Percentiles rank a stretch among this genome's conserved stretches.
phyloP scores from a whole-genome alignment of 2,888 invertebrate species.

The Pyrgus malvae region DNA sequence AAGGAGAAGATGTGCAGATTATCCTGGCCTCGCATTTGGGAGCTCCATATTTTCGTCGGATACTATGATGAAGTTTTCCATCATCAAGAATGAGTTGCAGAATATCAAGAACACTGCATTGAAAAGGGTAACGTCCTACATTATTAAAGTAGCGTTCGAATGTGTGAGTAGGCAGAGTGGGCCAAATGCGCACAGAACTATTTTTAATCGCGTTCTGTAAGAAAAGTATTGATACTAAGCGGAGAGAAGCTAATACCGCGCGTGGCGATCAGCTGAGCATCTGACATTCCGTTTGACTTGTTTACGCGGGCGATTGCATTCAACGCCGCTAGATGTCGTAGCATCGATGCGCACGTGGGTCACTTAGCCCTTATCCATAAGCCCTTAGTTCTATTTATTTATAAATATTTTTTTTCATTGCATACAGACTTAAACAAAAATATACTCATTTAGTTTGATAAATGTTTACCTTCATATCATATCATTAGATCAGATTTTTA shows the following conservation, averaged over 20 bases:
- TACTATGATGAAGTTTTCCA: slow-evolving; percentile 98
- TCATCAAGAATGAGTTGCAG: slow-evolving; percentile 98
- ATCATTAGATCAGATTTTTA: too few species aligned
- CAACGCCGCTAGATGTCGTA: slow-evolving; percentile 67
- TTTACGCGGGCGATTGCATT: slow-evolving; percentile 62
- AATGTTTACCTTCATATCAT: too few species aligned
- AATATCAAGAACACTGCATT: slow-evolving; percentile 98
- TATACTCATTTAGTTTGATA: background rate
- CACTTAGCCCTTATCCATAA: slow-evolving; percentile 25
- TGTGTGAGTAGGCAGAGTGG: slow-evolving; percentile 62
- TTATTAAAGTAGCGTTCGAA: slow-evolving; percentile 65
- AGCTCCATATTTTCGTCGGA: slow-evolving; percentile 97
- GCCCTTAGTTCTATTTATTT: background rate
- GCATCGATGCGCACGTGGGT: slow-evolving; percentile 34
- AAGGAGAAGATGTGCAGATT: slow-evolving; percentile 92
- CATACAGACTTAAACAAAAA: too few species aligned
- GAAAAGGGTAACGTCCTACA: slow-evolving; percentile 91
- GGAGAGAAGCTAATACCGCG: slow-evolving; percentile 52
- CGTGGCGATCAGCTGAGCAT: slow-evolving; percentile 77
- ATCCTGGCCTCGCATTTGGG: slow-evolving; percentile 95
- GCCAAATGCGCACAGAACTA: slow-evolving; percentile 77
- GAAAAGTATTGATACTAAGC: slow-evolving; percentile 56
- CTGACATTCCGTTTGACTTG: slow-evolving; percentile 73
- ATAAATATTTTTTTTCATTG: too few species aligned
- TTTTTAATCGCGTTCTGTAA: slow-evolving; percentile 68